Evolutionary conservation across 53 echinoderm and acorn worm species (phyloP).

Genomic region (Zoroaster sp.): DNA sequence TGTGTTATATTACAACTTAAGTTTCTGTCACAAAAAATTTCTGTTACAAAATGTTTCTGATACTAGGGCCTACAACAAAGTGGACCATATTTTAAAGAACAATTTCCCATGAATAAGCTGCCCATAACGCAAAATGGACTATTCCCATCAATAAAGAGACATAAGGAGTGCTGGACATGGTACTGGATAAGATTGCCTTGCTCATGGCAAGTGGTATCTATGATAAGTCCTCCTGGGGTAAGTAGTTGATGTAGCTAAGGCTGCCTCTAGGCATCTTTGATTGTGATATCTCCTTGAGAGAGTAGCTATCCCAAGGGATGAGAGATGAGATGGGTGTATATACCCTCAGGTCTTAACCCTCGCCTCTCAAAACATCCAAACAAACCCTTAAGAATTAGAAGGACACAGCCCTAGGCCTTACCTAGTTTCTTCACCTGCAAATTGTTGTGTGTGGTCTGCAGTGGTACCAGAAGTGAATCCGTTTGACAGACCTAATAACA

Average conservation of each 20-base stretch:
- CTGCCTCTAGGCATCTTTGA: background rate
- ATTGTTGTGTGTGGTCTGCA: background rate
- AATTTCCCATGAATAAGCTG: no score
- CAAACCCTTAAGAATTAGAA: background rate
- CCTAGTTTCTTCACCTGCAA: constrained; percentile 11
- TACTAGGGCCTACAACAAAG: no score
- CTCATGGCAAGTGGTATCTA: background rate
- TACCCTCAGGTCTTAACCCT: background rate
- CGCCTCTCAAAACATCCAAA: background rate
- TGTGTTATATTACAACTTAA: no score
- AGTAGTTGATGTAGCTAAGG: background rate
- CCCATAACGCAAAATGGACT: background rate
- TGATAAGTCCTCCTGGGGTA: background rate
- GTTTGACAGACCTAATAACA: background rate
- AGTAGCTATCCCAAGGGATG: background rate
- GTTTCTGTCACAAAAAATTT: no score
- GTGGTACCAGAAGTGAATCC: background rate
- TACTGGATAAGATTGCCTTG: background rate
- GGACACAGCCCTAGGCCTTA: background rate
- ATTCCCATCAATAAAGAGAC: no score
- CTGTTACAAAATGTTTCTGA: no score
- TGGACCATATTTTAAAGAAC: no score
- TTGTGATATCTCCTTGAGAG: constrained; percentile 26
- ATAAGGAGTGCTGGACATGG: background rate
- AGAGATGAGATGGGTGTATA: background rate